phyloP scores from a whole-genome alignment of 2,113 vertebrate genomes.

The Perognathus longimembris region DNA sequence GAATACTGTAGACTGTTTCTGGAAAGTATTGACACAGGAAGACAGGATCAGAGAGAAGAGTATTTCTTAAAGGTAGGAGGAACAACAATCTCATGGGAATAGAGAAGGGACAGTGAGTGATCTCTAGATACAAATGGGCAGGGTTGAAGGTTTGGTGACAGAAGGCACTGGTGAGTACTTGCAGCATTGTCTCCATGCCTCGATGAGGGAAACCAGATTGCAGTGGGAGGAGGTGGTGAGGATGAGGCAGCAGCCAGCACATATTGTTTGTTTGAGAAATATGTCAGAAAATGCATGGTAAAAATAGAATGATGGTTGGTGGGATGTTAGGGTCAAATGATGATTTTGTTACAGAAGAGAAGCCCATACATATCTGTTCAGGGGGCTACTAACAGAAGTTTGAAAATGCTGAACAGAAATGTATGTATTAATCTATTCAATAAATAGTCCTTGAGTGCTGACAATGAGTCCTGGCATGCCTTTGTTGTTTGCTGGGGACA shows the following conservation, averaged over 20 bases:
- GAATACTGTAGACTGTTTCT: background rate
- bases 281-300: constrained; percentile 65
- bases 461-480: background rate
- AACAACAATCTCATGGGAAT: background rate
- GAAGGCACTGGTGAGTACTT: constrained; percentile 62
- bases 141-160: constrained; percentile 47
- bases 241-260: constrained; percentile 66
- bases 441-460: constrained; percentile 32
- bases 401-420: constrained; percentile 61
- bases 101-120: background rate
- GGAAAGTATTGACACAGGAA: background rate
- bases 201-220: constrained; percentile 68
- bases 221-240: constrained; percentile 66
- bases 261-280: constrained; percentile 70
- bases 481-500: constrained; percentile 32
- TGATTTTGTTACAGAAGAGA: constrained; percentile 57
- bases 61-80: background rate
- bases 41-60: background rate
- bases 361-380: background rate
- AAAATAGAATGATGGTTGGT: constrained; percentile 66
- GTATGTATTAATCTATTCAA: constrained; percentile 39
- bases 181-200: constrained; percentile 58
- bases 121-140: background rate
- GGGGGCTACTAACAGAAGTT: background rate
- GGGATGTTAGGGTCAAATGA: constrained; percentile 56